Evolutionary conservation across 2,888 invertebrate genomes (phyloP), one percentile per base, ranked within the genome.

Genomic region (Tanytarsus gracilentus): DNA sequence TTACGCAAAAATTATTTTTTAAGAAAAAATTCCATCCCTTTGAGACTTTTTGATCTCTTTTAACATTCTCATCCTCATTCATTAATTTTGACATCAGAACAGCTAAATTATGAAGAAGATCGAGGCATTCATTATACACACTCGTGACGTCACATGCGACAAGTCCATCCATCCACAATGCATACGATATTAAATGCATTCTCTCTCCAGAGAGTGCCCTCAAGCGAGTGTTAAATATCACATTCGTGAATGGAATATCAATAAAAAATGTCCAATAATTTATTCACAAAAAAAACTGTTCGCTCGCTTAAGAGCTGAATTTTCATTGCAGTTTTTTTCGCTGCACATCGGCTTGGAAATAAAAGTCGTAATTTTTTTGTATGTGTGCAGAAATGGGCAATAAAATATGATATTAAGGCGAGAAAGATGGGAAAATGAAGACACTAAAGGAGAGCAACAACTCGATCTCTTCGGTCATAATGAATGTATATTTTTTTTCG

Each of bases 201-300:
- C 18, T 8, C 21, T 23, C 18, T 44, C 44, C 23, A n/a, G 44
- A 44, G 11, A 44, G 44, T 11, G 44, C 44, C 26, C n/a, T 30
- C 4, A 25, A 16, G 52, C 36, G 25, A 53, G 53, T 53, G 53
- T 36, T 29, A 53, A 53, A 53, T 25, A 36, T 53, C 36, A 36
- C 23, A 53, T 53, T 25, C 53, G 36, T 39, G 18, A 29, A 25
- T 23, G 33, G 53, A 53, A 53, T 53, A 53, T 53, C 29, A 49
- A 49, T 49, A 53, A 36, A 36, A 25, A 18, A 3, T 16, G 11
- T 14, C 14, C 26, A 16, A 29, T 53, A 53, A 53, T 53, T 53
- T 53, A 53, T 53, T 53, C 53, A 53, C 39, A 53, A 53, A 53
- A 33, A 53, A 39, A 53, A 53, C 29, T 53, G 16, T 18, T 44